phyloP scores from a whole-genome alignment of 2,113 vertebrate species.

The Furnarius figulus region DNA sequence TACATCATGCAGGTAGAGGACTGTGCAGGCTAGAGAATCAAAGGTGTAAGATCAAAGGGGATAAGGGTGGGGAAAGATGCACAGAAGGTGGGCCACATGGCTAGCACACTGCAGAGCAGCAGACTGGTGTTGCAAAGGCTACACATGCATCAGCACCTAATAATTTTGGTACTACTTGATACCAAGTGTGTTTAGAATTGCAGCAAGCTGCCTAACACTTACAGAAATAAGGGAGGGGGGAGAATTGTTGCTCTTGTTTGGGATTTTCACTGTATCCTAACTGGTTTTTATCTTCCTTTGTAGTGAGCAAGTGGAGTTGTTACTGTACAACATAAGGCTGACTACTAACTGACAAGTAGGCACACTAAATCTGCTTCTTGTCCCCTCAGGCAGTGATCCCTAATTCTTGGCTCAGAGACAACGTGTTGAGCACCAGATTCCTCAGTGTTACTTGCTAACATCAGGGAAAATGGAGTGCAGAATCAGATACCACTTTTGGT shows the following conservation, averaged over 20 bases:
- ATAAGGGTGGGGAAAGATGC: background rate
- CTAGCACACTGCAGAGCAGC: background rate
- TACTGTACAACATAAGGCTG: constrained; percentile 16
- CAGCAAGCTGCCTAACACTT: background rate
- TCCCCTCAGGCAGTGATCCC: constrained; percentile 44
- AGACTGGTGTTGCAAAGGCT: background rate
- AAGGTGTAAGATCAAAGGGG: background rate
- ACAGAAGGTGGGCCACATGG: accelerated
- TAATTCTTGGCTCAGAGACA: constrained; percentile 2
- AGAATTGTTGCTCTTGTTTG: background rate
- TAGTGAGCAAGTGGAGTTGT: background rate
- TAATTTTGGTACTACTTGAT: background rate
- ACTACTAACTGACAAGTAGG: constrained; percentile 12
- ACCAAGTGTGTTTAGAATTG: background rate
- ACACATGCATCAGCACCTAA: background rate
- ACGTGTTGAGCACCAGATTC: constrained; percentile 1
- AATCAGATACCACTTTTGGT: background rate
- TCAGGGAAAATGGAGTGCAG: background rate
- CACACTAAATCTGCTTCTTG: constrained; percentile 37
- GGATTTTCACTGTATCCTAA: background rate
- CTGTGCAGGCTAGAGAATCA: background rate
- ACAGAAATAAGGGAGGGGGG: background rate
- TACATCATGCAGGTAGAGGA: background rate
- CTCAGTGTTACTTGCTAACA: background rate
- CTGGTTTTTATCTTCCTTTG: background rate